Base-by-base conservation (phyloP, 2,797 vertebrate genomes). In the Enteromius afrohamiltoni region DNA sequence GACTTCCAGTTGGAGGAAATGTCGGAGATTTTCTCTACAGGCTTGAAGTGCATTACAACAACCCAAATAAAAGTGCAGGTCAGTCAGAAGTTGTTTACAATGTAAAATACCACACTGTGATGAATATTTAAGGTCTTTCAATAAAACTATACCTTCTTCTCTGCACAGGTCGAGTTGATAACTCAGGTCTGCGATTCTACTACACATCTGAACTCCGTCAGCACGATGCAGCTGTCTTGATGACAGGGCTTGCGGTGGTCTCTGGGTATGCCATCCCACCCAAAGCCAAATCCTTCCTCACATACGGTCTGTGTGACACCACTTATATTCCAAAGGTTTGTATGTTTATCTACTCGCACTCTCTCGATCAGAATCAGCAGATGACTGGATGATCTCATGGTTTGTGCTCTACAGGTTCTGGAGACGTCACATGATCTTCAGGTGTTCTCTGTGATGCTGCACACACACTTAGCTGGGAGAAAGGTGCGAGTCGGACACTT, bases 21-120 rank as follows among this genome's bases (percentile, higher is more conserved):
- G 23, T 78, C 26, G 79, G 3, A 0, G 19, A 84, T 4, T 21
- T 0, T 3, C 79, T 89, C 37, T 95, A 92, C 68, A 89, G 89
- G 40, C 87, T 95, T 87, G 93, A 95, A 88, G 88, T 94, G 60
- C 93, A 94, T 87, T 95, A 94, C 87, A 92, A 92, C 84, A 95
- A 95, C 77, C 88, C 58, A 17, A 45, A 88, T 9, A 51, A 45
- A 1, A 64, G 45, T 68, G 1, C 76, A 88, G 93, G 93, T 95
- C 19, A 45, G 29, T 51, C 64, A 51, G 11, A 2, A 34, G 13
- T 11, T 0, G 1, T 47, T 40, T 34, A 49, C 19, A 26, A 1
- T 64, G 14, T 34, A 3, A 81, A 21, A 74, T 9, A 5, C 21
- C 4, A 71, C 31, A 45, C 16, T 62, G 17, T 26, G 4, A 21